Percentiles rank a stretch among this genome's conserved stretches.
These are phyloP conservation scores for Sisyra terminalis DNA, from an alignment of 2,888 invertebrate genomes.

Conservation along the genomic window DNA sequence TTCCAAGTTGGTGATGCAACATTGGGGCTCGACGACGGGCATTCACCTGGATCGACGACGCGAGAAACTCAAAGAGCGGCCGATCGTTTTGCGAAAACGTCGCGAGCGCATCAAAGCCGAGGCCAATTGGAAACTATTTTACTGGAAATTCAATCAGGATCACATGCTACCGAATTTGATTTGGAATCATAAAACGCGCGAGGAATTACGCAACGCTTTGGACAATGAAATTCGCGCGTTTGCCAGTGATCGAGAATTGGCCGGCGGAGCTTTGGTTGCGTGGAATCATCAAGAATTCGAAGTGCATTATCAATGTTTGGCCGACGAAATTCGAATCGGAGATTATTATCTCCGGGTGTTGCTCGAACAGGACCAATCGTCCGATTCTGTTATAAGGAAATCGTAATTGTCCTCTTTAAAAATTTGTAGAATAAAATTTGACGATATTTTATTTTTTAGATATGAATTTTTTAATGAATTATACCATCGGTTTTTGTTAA, in stretches of 20 bases:
- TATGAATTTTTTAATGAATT: conserved; percentile 96
- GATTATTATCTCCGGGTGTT: conserved; percentile 93
- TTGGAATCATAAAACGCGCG: conserved; percentile 98
- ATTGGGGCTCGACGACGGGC: conserved; percentile 51
- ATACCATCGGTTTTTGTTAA: conserved; percentile 91
- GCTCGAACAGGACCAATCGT: conserved; percentile 76
- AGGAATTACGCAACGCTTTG: conserved; percentile 80
- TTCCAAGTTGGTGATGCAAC: conserved; percentile 45
- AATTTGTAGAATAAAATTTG: too few species aligned
- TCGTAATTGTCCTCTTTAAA: conserved; percentile 46
- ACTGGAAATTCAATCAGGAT: conserved; percentile 86
- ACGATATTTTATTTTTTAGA: conserved; percentile 31
- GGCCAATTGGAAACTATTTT: conserved; percentile 87
- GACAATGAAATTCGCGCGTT: conserved; percentile 89
- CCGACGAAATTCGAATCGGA: conserved; percentile 94
- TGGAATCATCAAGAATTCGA: conserved; percentile 99
- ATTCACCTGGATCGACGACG: conserved; percentile 32
- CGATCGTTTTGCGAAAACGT: conserved; percentile 80
- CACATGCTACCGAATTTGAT: conserved; percentile 92
- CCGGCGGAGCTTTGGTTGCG: conserved; percentile 62
- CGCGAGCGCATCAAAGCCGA: conserved; percentile 75
- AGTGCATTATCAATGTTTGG: conserved; percentile 82
- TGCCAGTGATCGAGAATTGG: conserved; percentile 75
- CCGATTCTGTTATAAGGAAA: conserved; percentile 73
- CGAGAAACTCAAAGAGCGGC: conserved; percentile 53